phyloP scores from a whole-genome alignment of 2,888 invertebrate genomes.

The Limnephilus marmoratus region DNA sequence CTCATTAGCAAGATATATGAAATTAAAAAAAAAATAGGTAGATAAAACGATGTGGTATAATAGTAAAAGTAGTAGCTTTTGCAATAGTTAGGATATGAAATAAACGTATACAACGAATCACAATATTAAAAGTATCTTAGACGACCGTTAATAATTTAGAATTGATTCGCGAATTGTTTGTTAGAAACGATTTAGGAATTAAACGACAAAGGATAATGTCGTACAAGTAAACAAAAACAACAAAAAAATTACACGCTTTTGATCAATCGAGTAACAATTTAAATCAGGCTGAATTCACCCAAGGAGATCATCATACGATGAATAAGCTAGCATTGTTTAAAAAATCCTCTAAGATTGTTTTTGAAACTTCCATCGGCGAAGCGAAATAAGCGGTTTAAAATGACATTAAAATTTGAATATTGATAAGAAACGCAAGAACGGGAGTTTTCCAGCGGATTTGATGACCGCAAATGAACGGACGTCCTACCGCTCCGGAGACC shows the following conservation, averaged over 20 bases:
- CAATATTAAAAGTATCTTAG: neutral
- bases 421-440: neutral
- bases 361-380: neutral
- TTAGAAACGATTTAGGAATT: neutral
- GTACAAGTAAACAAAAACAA: neutral
- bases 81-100: neutral
- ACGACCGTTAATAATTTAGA: neutral
- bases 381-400: neutral
- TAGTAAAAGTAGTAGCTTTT: neutral
- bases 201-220: neutral
- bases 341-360: neutral
- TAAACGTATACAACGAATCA: neutral
- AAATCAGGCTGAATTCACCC: neutral
- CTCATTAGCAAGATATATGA: neutral
- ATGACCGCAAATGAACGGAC: conserved; percentile 32
- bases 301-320: neutral
- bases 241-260: neutral
- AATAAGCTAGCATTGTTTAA: neutral
- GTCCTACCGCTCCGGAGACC: conserved; percentile 14
- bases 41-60: neutral
- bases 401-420: neutral
- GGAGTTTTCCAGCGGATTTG: conserved; percentile 7
- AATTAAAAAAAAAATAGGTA: neutral
- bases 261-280: neutral
- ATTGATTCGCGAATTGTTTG: neutral